Conservation (phyloP, 2,888 invertebrate genomes). For the Zhengitettix transpicula region DNA sequence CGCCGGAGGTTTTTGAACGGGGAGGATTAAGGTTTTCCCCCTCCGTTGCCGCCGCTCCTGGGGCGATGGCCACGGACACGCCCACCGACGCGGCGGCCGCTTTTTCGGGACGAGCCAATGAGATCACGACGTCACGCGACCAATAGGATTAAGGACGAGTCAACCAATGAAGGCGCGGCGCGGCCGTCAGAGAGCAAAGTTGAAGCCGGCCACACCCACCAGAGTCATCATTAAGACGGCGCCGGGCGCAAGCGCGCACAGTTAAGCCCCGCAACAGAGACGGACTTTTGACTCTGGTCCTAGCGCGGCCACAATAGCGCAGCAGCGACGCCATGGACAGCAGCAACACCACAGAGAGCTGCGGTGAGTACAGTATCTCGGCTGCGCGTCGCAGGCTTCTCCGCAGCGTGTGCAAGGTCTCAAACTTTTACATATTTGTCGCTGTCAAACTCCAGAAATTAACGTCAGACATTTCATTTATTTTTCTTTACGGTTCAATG, state of each 20-base stretch:
- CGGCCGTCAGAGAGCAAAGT: background rate
- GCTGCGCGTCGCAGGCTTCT: too few relatives aligned
- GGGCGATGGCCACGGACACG: background rate
- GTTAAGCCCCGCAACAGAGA: background rate
- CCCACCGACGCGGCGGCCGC: conserved; percentile 3
- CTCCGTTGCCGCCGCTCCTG: background rate
- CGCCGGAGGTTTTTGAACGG: conserved; percentile 13
- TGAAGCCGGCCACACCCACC: background rate
- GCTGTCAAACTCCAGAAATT: too few relatives aligned
- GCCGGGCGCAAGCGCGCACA: background rate
- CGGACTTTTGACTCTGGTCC: background rate
- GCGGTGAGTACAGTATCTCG: background rate
- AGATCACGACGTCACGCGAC: conserved; percentile 15
- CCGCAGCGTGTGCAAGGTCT: too few relatives aligned
- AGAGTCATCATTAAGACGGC: background rate
- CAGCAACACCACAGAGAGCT: background rate
- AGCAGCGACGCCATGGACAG: background rate
- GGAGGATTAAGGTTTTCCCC: conserved; percentile 13
- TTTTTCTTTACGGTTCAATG: too few relatives aligned
- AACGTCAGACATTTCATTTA: too few relatives aligned
- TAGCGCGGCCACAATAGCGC: background rate
- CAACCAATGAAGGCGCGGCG: conserved; percentile 12
- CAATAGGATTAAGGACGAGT: conserved; percentile 15
- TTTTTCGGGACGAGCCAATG: conserved; percentile 15
- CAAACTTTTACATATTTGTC: too few relatives aligned